A percentile compares a stretch with the other conserved stretches of the same genome.
These are phyloP conservation scores for Yponomeuta plumbellus DNA, from an alignment of 2,888 invertebrate genomes.

Conservation along the genomic window DNA sequence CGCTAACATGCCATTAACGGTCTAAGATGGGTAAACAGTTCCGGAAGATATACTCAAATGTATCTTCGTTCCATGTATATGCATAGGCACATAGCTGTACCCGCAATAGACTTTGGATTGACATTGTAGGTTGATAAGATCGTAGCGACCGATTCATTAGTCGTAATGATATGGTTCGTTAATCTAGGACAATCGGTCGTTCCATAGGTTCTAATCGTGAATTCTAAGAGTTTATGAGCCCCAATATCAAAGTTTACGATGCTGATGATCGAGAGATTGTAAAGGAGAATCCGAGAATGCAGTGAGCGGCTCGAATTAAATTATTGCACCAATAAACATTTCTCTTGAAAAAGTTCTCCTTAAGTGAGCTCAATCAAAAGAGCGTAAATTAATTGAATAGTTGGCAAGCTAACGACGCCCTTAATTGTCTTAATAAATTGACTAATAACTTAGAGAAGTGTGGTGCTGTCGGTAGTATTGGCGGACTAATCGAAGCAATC, in stretches of 20 bases:
- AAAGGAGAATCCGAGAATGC: neutral
- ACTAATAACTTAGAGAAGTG: neutral
- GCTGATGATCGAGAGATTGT: slow-evolving; percentile 8
- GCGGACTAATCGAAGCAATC: neutral
- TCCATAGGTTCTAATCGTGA: slow-evolving; percentile 34
- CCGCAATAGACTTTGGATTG: slow-evolving; percentile 59
- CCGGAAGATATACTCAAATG: neutral
- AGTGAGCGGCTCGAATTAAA: neutral
- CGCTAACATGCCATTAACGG: slow-evolving; percentile 11
- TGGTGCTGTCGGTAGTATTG: neutral
- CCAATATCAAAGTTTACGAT: slow-evolving; percentile 14
- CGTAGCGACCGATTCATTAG: slow-evolving; percentile 61
- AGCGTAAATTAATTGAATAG: slow-evolving; percentile 11
- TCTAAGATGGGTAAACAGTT: slow-evolving; percentile 4
- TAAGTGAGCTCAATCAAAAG: slow-evolving; percentile 5
- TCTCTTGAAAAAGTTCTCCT: neutral
- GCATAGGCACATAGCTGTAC: slow-evolving; percentile 23
- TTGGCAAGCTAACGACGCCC: neutral
- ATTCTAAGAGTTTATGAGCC: slow-evolving; percentile 34
- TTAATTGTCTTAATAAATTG: slow-evolving; percentile 11
- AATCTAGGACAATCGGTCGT: slow-evolving; percentile 68
- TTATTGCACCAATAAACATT: slow-evolving; percentile 6
- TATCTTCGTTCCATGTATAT: neutral
- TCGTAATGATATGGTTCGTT: slow-evolving; percentile 71
- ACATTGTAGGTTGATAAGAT: slow-evolving; percentile 65